Evolutionary conservation across 2,113 vertebrate species (phyloP).

Genomic region (Gasterosteus nipponicus): DNA sequence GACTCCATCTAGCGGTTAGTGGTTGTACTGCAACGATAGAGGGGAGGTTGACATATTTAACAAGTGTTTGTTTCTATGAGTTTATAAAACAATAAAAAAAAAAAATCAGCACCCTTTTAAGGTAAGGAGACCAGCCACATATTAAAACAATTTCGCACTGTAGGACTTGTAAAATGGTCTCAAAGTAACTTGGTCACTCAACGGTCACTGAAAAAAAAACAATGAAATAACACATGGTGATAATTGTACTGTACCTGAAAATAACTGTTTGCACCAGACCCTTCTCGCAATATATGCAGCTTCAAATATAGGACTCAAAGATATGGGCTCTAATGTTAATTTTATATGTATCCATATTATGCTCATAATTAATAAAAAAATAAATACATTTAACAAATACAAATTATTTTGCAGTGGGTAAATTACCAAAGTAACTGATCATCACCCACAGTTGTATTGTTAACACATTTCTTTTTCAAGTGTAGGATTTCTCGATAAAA

Average conservation of each 20-base stretch:
- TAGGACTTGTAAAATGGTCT: conserved; percentile 72
- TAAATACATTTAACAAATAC: conserved; percentile 83
- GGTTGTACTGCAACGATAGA: conserved; percentile 64
- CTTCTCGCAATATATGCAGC: conserved; percentile 39
- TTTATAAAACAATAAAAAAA: conserved; percentile 35
- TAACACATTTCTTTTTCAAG: conserved; percentile 59
- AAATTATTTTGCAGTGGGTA: conserved; percentile 71
- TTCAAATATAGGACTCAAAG: conserved; percentile 65
- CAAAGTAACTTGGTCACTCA: conserved; percentile 80
- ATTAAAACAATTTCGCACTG: conserved; percentile 65
- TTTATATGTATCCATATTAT: conserved; percentile 71
- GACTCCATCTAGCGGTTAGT: conserved; percentile 73
- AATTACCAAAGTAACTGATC: conserved; percentile 62
- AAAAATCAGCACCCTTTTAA: conserved; percentile 59
- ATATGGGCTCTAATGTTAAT: conserved; percentile 71
- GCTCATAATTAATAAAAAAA: conserved; percentile 79
- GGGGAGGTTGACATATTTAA: conserved; percentile 17
- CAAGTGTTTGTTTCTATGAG: conserved; percentile 15
- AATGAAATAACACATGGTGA: conserved; percentile 59
- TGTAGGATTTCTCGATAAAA: conserved; percentile 69
- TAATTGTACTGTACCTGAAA: conserved; percentile 63
- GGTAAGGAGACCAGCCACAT: conserved; percentile 78
- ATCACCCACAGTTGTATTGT: conserved; percentile 53
- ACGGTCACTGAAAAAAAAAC: conserved; percentile 50
- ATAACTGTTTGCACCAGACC: conserved; percentile 22